Evolutionary conservation across 2,113 vertebrate species (phyloP), one percentile per base, ranked within the genome.

Genomic region (Vulpes lagopus): DNA sequence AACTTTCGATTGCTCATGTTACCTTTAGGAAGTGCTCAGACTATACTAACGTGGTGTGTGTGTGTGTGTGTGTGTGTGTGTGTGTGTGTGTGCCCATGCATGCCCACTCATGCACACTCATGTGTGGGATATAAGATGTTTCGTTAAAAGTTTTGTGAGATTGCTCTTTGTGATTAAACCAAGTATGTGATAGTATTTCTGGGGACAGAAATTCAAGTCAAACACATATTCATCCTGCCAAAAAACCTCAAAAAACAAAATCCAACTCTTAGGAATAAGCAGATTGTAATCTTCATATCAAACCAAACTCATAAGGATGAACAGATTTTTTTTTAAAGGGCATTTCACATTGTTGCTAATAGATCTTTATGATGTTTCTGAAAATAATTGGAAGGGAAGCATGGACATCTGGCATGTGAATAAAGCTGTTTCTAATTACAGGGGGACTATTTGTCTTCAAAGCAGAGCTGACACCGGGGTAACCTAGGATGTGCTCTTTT

Each of bases 391-490:
- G 67, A 92, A 91, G 87, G 64, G 96, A 95, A 85, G 67, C 20
- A 30, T 55, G 25, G 89, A 57, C 92, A 89, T 93, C 82, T 97
- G 97, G 79, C 64, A 27, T 35, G 57, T 49, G 86, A 83, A 32
- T 86, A 95, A 89, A 97, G 82, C 96, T 97, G 89, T 79, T 97
- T 97, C 82, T 94, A 95, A 96, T 98, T 93, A 83, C 0, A 8
- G 20, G 32, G 71, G 19, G 11, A 49, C 38, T 67, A 57, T 86
- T 90, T 89, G 76, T 84, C 78, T 97, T 96, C 88, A 97, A 91
- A 97, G 97, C 89, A 78, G 35, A 86, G 38, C 0, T 32, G 85
- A 89, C 85, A 32, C 12, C n/a, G 20, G 83, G 78, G 55, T 89
- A 5, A 57, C 25, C 49, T 73, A 55, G 49, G 51, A 27, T 57